phyloP scores from a whole-genome alignment of 1,140 invertebrate genomes.

The Tribolium madens region DNA sequence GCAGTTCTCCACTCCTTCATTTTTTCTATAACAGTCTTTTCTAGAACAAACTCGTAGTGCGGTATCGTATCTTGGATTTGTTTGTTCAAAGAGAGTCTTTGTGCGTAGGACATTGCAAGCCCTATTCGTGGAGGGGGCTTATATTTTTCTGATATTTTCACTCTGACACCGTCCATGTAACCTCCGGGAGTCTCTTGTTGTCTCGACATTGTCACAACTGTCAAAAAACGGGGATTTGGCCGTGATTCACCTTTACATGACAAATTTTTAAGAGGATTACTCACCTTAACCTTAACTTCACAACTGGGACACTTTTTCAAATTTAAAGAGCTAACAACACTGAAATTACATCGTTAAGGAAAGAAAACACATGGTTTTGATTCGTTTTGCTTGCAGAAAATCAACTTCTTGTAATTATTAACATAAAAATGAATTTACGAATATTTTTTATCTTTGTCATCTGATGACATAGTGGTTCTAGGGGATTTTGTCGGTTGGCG shows the following conservation, averaged over 20 bases:
- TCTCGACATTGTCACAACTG: conserved; percentile 13
- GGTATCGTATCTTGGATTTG: conserved; percentile 67
- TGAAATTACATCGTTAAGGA: not conserved
- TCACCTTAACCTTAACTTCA: conserved; percentile 35
- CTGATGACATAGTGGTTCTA: conserved; percentile 37
- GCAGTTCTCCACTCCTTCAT: conserved; percentile 76
- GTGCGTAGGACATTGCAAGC: conserved; percentile 75
- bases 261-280: conserved; percentile 14
- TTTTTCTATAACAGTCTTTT: conserved; percentile 77
- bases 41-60: conserved; percentile 79
- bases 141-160: conserved; percentile 88
- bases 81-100: conserved; percentile 71
- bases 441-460: conserved; percentile 34
- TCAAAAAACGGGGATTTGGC: not conserved
- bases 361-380: not conserved
- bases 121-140: conserved; percentile 81
- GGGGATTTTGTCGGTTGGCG: conserved; percentile 4
- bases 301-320: not conserved
- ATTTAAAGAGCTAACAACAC: not conserved
- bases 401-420: not conserved
- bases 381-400: not conserved
- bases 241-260: conserved; percentile 40
- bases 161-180: conserved; percentile 85
- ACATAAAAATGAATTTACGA: conserved; percentile 18
- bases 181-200: conserved; percentile 26